Conservation (phyloP, 2,113 vertebrate species). For the Rhizomys pruinosus region DNA sequence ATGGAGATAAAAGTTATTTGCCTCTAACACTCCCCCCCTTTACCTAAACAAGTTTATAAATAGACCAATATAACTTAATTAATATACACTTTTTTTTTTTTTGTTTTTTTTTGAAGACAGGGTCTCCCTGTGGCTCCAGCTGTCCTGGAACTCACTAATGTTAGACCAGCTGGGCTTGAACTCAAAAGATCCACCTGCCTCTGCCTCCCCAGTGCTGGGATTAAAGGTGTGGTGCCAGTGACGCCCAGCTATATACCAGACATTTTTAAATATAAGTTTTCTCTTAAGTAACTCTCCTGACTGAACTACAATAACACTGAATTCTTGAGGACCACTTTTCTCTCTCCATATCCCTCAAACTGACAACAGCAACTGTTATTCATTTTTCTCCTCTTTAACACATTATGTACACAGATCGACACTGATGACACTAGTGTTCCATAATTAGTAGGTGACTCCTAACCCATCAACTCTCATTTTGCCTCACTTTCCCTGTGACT, state of each 20-base stretch:
- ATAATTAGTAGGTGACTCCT: slow-evolving; percentile 69
- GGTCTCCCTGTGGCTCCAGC: too few species aligned
- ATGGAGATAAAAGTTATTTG: neutral
- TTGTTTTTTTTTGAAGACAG: too few species aligned
- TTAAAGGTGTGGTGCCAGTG: too few species aligned
- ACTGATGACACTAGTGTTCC: slow-evolving; percentile 64
- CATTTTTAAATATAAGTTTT: neutral
- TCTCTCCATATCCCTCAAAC: slow-evolving; percentile 4
- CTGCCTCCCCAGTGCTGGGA: too few species aligned
- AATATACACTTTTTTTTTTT: too few species aligned
- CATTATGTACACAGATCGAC: neutral
- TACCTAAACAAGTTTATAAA: slow-evolving; percentile 1
- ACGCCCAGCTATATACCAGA: too few species aligned
- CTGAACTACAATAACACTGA: slow-evolving; percentile 14
- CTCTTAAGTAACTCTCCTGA: slow-evolving; percentile 28
- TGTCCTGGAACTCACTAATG: too few species aligned
- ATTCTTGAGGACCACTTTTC: slow-evolving; percentile 21
- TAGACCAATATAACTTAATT: too few species aligned
- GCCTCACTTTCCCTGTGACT: slow-evolving; percentile 36
- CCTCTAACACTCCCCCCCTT: slow-evolving; percentile 37
- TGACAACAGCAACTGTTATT: slow-evolving; percentile 38
- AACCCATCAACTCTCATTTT: slow-evolving; percentile 53
- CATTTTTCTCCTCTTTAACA: neutral
- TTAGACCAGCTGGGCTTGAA: too few species aligned
- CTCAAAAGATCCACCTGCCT: too few species aligned